A percentile compares a stretch with the other conserved stretches of the same genome.
Evolutionary conservation across 2,888 invertebrate genomes (phyloP).

Genomic region (Eupithecia centaureata): DNA sequence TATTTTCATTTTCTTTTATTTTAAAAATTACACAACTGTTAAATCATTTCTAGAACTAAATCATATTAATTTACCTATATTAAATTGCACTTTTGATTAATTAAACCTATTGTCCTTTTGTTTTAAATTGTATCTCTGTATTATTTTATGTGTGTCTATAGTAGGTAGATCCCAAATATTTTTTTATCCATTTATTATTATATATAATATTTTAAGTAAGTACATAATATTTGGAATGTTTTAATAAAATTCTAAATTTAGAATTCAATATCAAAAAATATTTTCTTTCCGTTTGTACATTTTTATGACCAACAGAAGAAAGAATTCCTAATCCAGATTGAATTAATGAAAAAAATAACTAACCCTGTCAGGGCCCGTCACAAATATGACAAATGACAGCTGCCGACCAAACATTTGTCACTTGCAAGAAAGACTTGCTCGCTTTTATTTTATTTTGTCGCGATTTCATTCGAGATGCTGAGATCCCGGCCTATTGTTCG

Average conservation of each 20-base stretch:
- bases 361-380: conserved; percentile 26
- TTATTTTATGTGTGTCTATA: too few relatives aligned
- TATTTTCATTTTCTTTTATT: too few relatives aligned
- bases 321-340: conserved; percentile 11
- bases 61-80: too few relatives aligned
- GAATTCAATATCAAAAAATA: neutral
- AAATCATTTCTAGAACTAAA: neutral
- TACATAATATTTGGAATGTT: too few relatives aligned
- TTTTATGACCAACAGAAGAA: neutral
- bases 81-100: too few relatives aligned
- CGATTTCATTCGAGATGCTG: conserved; percentile 61
- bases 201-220: too few relatives aligned
- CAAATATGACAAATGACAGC: conserved; percentile 60
- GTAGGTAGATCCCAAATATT: too few relatives aligned
- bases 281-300: neutral
- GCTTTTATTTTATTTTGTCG: conserved; percentile 54
- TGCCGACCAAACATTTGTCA: conserved; percentile 62
- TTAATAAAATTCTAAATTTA: too few relatives aligned
- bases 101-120: too few relatives aligned
- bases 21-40: neutral
- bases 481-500: conserved; percentile 61
- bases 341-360: conserved; percentile 40
- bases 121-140: too few relatives aligned
- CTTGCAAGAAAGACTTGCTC: conserved; percentile 47
- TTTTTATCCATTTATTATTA: too few relatives aligned